Conservation (phyloP, 2,113 vertebrate genomes). For the Zingel zingel region DNA sequence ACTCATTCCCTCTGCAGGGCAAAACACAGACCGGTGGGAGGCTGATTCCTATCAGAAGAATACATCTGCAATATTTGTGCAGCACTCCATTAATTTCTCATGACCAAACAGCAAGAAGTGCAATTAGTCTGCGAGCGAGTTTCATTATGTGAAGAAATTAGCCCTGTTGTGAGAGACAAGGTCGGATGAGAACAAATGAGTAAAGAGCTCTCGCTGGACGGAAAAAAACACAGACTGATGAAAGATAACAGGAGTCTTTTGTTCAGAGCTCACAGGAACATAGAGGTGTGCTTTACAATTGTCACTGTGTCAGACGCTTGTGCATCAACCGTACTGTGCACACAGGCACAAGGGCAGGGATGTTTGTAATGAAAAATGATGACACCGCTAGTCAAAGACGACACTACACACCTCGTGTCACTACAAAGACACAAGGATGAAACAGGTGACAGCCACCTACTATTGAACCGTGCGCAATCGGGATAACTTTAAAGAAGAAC, state of each 20-base stretch:
- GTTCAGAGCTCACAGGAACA: slow-evolving; percentile 60
- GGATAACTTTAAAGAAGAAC: slow-evolving; percentile 67
- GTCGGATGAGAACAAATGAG: slow-evolving; percentile 68
- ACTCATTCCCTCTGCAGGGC: slow-evolving; percentile 60
- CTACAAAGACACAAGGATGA: slow-evolving; percentile 74
- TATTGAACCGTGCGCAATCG: slow-evolving; percentile 53
- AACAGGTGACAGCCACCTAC: slow-evolving; percentile 70
- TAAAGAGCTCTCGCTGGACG: slow-evolving; percentile 49
- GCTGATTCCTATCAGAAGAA: slow-evolving; percentile 59
- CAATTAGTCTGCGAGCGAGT: slow-evolving; percentile 55
- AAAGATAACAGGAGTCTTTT: slow-evolving; percentile 66
- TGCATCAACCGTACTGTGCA: slow-evolving; percentile 50
- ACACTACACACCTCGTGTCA: slow-evolving; percentile 56
- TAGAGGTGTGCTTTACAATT: slow-evolving; percentile 58
- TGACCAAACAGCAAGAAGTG: slow-evolving; percentile 70
- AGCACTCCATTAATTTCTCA: slow-evolving; percentile 72
- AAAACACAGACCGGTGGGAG: slow-evolving; percentile 60
- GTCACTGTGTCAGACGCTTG: slow-evolving; percentile 64
- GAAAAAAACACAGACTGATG: slow-evolving; percentile 47
- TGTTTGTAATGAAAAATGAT: slow-evolving; percentile 76
- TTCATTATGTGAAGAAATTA: slow-evolving; percentile 71
- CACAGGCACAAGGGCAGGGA: slow-evolving; percentile 45
- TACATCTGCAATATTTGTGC: slow-evolving; percentile 64
- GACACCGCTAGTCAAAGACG: slow-evolving; percentile 55
- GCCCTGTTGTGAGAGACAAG: slow-evolving; percentile 58